Conservation (phyloP, 2,113 vertebrate species). For the Sebastes schlegelii region DNA sequence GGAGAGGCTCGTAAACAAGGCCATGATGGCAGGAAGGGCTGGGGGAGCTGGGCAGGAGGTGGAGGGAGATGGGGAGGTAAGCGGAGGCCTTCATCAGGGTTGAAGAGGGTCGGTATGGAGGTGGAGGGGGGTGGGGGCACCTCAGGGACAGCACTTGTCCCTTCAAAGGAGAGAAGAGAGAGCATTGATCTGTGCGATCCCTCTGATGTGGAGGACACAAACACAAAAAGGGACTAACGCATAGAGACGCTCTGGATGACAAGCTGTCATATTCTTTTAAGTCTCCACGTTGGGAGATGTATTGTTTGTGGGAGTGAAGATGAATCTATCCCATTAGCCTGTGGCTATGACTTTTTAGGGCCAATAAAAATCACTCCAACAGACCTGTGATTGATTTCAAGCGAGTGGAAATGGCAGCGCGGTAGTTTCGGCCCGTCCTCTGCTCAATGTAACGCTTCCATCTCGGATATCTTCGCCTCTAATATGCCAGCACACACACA, state of each 20-base stretch:
- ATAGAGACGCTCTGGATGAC: conserved; percentile 63
- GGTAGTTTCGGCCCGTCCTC: conserved; percentile 13
- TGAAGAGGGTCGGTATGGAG: conserved; percentile 1
- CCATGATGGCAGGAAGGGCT: conserved; percentile 68
- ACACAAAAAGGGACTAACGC: conserved; percentile 69
- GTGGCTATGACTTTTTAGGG: conserved; percentile 69
- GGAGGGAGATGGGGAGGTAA: conserved; percentile 45
- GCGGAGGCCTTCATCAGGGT: conserved; percentile 59
- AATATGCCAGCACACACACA: conserved; percentile 24
- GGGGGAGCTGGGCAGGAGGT: conserved; percentile 10
- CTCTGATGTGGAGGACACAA: conserved; percentile 68
- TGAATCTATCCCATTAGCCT: conserved; percentile 63
- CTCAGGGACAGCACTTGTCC: conserved; percentile 50
- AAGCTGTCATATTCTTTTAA: conserved; percentile 78
- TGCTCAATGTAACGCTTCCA: conserved; percentile 18
- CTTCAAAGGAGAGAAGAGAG: conserved; percentile 70
- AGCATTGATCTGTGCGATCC: conserved; percentile 68
- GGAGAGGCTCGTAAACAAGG: conserved; percentile 80
- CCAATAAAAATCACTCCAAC: conserved; percentile 64
- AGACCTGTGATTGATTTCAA: conserved; percentile 70
- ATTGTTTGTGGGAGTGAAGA: conserved; percentile 64
- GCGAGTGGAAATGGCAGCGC: conserved; percentile 51
- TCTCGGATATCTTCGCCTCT: neutral
- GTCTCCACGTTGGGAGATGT: conserved; percentile 53
- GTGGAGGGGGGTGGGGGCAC: conserved; percentile 9